A percentile compares a stretch with the other conserved stretches of the same genome.
Conservation (phyloP, 2,797 vertebrate genomes). For the Serranus cabrilla region DNA sequence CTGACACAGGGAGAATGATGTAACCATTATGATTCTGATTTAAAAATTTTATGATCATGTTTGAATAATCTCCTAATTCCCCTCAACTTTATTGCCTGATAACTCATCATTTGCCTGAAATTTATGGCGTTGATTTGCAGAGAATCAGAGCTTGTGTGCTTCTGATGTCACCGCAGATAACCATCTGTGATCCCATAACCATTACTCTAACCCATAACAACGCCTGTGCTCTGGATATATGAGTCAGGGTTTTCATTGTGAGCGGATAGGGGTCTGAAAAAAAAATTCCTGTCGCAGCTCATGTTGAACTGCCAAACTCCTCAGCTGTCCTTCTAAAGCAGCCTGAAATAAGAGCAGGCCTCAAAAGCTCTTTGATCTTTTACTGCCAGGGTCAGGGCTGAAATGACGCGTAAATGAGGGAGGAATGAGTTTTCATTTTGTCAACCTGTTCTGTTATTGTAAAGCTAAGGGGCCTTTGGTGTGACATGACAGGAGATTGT, state of each 20-base stretch:
- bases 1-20: slow-evolving; percentile 70
- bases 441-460: slow-evolving; percentile 88
- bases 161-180: slow-evolving; percentile 68
- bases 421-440: slow-evolving; percentile 88
- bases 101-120: slow-evolving; percentile 48
- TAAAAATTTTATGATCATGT: slow-evolving; percentile 52
- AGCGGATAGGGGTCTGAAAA: slow-evolving; percentile 69
- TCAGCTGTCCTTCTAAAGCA: slow-evolving; percentile 85
- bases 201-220: slow-evolving; percentile 75
- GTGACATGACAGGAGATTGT: slow-evolving; percentile 83
- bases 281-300: slow-evolving; percentile 70
- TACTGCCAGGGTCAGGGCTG: slow-evolving; percentile 87
- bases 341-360: slow-evolving; percentile 85
- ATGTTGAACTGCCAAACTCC: slow-evolving; percentile 82
- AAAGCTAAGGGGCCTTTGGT: slow-evolving; percentile 85
- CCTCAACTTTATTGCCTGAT: slow-evolving; percentile 44
- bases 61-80: slow-evolving; percentile 58
- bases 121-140: slow-evolving; percentile 42
- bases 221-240: slow-evolving; percentile 54
- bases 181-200: slow-evolving; percentile 77
- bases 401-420: slow-evolving; percentile 88
- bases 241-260: slow-evolving; percentile 70
- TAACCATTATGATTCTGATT: slow-evolving; percentile 64
- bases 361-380: slow-evolving; percentile 90
- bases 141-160: slow-evolving; percentile 35